Evolutionary conservation across 2,113 vertebrate genomes (phyloP), one percentile per base, ranked within the genome.

Genomic region (Gavia stellata): DNA sequence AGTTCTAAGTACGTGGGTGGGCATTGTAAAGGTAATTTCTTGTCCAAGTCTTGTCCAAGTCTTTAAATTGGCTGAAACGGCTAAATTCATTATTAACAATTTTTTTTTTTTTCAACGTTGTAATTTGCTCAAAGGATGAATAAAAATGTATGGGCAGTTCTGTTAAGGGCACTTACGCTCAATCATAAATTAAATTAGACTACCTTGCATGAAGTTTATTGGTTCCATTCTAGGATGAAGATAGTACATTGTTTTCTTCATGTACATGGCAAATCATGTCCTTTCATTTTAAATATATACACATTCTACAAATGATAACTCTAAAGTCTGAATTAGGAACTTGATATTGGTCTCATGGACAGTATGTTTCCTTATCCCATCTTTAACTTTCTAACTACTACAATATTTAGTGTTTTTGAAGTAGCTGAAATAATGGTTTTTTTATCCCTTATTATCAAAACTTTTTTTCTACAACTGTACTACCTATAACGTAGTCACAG

Each of bases 401-500:
- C 4, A 34, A 9, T 66, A 16, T 75, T 84, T 74, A 45, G 18
- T 53, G 10, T 1, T 12, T 49, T 75, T 67, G 50, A 58, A 20
- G 19, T 44, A 72, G 45, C 28, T 36, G 23, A 91, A 75, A 23
- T 49, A 44, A 55, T 59, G 4, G n/a, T n/a, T n/a, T 15, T 42
- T 68, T 68, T 38, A 65, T 31, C 12, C 23, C 25, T 55, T 61
- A 61, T 28, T 49, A 14, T 63, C 2, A 0, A 52, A 40, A 31
- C 10, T 62, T 20, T 81, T 79, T 67, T 68, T 4, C 38, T 52
- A 19, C 33, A 33, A 6, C 53, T 53, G 8, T 40, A 13, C 9
- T 70, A 14, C 17, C 1, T 63, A 2, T 55, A 24, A 8, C 0
- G 0, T 68, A 65, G 20, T 49, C 45, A 44, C 10, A 49, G 33